These are phyloP conservation scores for Anneissia japonica DNA, from an alignment of 35 echinoderm and acorn worm genomes.

Conservation along the genomic window DNA sequence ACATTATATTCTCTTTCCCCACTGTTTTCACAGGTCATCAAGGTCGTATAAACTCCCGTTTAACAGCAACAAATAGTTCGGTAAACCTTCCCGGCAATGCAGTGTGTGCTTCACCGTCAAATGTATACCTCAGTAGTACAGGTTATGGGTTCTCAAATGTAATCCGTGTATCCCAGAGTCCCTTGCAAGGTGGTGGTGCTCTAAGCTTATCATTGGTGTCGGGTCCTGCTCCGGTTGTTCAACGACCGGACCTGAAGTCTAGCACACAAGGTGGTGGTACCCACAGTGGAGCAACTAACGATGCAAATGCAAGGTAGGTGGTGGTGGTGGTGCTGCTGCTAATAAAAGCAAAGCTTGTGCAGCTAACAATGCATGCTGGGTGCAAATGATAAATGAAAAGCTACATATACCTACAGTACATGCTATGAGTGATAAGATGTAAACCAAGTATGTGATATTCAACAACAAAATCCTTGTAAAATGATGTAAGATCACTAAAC, in stretches of 20 bases:
- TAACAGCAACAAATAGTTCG: background rate
- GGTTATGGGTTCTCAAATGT: constrained; percentile 31
- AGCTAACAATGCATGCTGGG: background rate
- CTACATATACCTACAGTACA: no score
- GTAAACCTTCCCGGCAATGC: constrained; percentile 4
- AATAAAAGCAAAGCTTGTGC: background rate
- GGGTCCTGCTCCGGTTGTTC: constrained; percentile 77
- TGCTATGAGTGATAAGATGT: no score
- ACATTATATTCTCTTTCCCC: no score
- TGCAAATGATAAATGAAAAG: background rate
- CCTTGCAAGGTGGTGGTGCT: background rate
- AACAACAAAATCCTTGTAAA: no score
- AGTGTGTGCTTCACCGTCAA: constrained; percentile 14
- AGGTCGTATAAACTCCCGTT: background rate
- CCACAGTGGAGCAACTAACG: constrained; percentile 21
- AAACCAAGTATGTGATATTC: no score
- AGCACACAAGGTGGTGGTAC: constrained; percentile 16
- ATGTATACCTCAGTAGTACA: constrained; percentile 26
- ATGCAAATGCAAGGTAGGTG: constrained; percentile 13
- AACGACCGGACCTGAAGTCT: constrained; percentile 64
- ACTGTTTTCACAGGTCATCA: background rate
- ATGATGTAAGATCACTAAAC: no score
- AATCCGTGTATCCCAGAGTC: constrained; percentile 14
- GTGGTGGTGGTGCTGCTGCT: background rate
- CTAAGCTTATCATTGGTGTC: constrained; percentile 67